These are phyloP conservation scores for Cathartes aura DNA, from an alignment of 2,113 vertebrate species.

Conservation along the genomic window DNA sequence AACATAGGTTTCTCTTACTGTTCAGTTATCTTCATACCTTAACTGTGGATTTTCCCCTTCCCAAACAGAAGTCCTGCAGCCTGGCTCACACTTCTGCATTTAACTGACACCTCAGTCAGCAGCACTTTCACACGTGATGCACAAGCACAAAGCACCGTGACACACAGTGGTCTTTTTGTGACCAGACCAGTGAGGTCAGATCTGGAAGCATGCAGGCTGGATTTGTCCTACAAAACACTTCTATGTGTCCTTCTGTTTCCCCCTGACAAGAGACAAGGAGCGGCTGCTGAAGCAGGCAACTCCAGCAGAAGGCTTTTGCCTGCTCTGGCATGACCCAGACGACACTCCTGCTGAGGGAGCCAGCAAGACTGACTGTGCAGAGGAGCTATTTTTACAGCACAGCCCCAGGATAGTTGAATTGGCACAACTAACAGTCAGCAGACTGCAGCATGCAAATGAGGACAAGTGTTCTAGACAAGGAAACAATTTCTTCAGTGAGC, in stretches of 20 bases:
- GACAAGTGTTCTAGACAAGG: neutral
- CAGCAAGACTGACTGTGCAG: neutral
- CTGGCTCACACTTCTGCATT: neutral
- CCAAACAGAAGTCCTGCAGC: neutral
- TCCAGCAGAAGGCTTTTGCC: neutral
- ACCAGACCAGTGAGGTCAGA: too few species aligned
- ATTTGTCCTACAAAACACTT: neutral
- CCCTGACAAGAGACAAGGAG: neutral
- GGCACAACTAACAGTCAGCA: neutral
- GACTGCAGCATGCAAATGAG: neutral
- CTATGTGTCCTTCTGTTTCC: neutral
- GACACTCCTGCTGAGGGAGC: neutral
- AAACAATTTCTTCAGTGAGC: neutral
- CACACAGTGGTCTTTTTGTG: neutral
- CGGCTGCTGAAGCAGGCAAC: neutral
- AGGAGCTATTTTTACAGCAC: neutral
- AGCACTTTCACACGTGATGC: rapidly evolving
- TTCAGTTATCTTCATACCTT: neutral
- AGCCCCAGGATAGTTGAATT: neutral
- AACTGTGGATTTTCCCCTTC: too few species aligned
- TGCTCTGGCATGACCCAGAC: neutral
- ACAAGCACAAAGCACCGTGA: neutral
- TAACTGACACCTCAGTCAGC: neutral
- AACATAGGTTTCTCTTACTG: too few species aligned
- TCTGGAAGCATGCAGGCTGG: neutral